Evolutionary conservation across 2,113 vertebrate species (phyloP).

Genomic region (Polypterus senegalus): DNA sequence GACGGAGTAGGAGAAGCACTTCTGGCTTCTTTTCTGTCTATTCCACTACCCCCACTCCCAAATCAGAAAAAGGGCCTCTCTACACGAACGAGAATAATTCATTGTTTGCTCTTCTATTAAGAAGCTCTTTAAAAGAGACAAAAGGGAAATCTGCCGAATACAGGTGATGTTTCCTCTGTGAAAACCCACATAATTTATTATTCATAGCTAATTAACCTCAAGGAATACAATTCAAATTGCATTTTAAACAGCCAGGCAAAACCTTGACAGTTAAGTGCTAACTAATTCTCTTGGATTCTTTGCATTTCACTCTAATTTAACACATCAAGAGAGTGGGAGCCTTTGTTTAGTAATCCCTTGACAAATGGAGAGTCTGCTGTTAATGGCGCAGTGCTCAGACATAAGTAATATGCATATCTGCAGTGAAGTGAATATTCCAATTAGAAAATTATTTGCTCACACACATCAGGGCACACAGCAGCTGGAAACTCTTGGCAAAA

Average conservation of each 20-base stretch:
- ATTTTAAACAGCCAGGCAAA: neutral
- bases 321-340: conserved; percentile 3
- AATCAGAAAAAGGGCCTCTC: neutral
- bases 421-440: neutral
- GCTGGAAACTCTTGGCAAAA: no score
- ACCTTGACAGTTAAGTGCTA: neutral
- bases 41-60: no score
- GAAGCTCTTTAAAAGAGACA: neutral
- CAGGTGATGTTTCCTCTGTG: conserved; percentile 5
- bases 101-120: conserved; percentile 2
- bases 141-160: conserved; percentile 2
- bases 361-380: conserved; percentile 1
- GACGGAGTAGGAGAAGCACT: neutral
- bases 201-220: conserved; percentile 11
- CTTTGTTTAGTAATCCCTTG: conserved; percentile 6
- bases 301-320: conserved; percentile 2
- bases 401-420: conserved; percentile 1
- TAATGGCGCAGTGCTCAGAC: conserved; percentile 4
- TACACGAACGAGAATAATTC: neutral
- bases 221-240: conserved; percentile 12
- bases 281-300: conserved; percentile 1
- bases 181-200: conserved; percentile 8
- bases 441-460: no score
- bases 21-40: neutral
- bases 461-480: no score